Evolutionary conservation across 2,888 invertebrate species (phyloP).

Genomic region (Lumbricus terrestris): DNA sequence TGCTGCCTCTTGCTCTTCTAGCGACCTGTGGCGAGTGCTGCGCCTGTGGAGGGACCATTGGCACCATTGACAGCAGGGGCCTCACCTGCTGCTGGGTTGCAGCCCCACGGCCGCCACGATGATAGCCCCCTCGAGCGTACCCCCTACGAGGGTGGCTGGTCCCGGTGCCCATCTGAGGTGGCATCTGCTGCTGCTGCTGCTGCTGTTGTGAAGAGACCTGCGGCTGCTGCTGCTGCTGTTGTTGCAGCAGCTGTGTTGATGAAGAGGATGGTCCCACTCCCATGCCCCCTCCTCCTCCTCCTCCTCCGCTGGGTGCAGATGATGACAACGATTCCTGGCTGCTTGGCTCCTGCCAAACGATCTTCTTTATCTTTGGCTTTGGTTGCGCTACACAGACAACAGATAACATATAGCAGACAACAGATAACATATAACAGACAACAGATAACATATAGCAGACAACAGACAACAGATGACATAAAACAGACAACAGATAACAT

Average conservation of each 20-base stretch:
- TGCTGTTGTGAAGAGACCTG: neutral
- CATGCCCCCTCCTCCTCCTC: too few species aligned
- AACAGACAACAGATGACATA: neutral
- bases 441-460: neutral
- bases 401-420: neutral
- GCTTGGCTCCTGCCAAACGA: slow-evolving; percentile 36
- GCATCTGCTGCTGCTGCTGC: neutral
- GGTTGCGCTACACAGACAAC: neutral
- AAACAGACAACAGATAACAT: neutral
- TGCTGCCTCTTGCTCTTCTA: slow-evolving; percentile 16
- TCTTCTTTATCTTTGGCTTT: slow-evolving; percentile 37
- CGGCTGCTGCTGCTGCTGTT: neutral
- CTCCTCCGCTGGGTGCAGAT: neutral
- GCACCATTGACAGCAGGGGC: neutral
- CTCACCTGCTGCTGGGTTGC: slow-evolving; percentile 12
- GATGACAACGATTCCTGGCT: neutral
- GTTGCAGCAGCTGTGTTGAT: too few species aligned
- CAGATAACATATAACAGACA: neutral
- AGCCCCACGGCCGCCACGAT: neutral
- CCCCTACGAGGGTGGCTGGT: neutral
- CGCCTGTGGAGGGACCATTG: neutral
- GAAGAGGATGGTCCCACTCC: neutral
- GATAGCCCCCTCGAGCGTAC: neutral
- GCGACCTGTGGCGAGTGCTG: slow-evolving; percentile 12
- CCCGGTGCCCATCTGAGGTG: neutral